Evolutionary conservation across 1,140 invertebrate genomes (phyloP).

Genomic region (Lordiphosa stackelbergi): DNA sequence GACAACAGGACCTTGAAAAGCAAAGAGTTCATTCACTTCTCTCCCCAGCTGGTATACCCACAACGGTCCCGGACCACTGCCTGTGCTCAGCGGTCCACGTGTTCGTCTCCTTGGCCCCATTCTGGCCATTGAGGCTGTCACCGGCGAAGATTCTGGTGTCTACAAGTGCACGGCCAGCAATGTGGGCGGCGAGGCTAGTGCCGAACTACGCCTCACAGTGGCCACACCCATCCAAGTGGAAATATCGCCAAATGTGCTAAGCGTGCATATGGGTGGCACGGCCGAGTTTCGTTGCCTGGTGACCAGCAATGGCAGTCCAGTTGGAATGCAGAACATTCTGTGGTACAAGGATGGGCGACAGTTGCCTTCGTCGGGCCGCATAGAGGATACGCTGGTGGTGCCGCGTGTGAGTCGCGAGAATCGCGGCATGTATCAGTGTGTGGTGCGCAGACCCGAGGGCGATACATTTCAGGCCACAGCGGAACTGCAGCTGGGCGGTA

Average conservation of each 20-base stretch:
- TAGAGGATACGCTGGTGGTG: conserved; percentile 82
- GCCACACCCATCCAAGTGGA: conserved; percentile 84
- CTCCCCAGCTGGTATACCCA: conserved; percentile 82
- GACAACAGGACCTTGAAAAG: conserved; percentile 31
- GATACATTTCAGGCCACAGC: conserved; percentile 89
- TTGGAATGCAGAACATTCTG: conserved; percentile 76
- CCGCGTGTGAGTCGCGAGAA: conserved; percentile 86
- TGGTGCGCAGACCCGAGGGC: conserved; percentile 85
- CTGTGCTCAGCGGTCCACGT: conserved; percentile 82
- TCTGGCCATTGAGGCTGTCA: conserved; percentile 85
- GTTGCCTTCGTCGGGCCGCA: conserved; percentile 82
- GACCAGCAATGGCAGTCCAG: conserved; percentile 77
- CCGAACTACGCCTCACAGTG: conserved; percentile 83
- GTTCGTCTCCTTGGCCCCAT: conserved; percentile 83
- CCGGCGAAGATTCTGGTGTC: conserved; percentile 83
- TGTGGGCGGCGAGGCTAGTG: conserved; percentile 83
- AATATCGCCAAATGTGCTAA: conserved; percentile 83
- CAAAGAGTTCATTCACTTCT: conserved; percentile 33
- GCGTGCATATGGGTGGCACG: conserved; percentile 86
- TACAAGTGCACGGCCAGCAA: conserved; percentile 85
- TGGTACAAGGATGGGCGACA: conserved; percentile 89
- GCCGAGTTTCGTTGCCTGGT: conserved; percentile 86
- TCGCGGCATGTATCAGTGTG: conserved; percentile 91
- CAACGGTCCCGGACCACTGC: conserved; percentile 81
- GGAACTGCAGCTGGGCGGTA: conserved; percentile 89